These are phyloP conservation scores for Macrotis lagotis DNA, from an alignment of 2,113 vertebrate species.

Conservation along the genomic window DNA sequence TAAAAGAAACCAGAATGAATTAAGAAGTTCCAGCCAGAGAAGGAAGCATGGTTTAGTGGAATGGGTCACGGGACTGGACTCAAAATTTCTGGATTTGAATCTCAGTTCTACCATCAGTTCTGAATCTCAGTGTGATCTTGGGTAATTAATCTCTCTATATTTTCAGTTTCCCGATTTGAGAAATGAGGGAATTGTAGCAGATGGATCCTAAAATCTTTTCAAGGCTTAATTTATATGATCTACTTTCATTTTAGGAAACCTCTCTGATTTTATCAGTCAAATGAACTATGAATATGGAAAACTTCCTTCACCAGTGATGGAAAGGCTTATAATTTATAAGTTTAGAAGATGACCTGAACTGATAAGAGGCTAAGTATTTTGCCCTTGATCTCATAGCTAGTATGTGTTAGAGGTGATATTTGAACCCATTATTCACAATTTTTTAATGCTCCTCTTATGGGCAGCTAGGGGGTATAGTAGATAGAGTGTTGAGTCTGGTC, in stretches of 20 bases:
- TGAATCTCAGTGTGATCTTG: background rate
- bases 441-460: background rate
- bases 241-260: background rate
- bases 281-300: background rate
- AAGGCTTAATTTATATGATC: background rate
- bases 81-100: background rate
- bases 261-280: background rate
- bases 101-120: background rate
- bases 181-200: background rate
- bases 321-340: background rate
- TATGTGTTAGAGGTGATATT: background rate
- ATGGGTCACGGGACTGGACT: background rate
- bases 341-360: background rate
- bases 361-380: background rate
- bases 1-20: background rate
- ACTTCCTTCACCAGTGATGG: background rate
- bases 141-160: background rate
- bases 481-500: background rate
- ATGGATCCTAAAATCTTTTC: background rate
- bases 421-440: background rate
- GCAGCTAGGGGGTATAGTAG: background rate
- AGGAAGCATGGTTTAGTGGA: background rate
- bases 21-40: background rate
- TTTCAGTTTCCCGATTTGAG: background rate
- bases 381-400: background rate